phyloP scores from a whole-genome alignment of 1,140 invertebrate species.

The Pristionchus pacificus region DNA sequence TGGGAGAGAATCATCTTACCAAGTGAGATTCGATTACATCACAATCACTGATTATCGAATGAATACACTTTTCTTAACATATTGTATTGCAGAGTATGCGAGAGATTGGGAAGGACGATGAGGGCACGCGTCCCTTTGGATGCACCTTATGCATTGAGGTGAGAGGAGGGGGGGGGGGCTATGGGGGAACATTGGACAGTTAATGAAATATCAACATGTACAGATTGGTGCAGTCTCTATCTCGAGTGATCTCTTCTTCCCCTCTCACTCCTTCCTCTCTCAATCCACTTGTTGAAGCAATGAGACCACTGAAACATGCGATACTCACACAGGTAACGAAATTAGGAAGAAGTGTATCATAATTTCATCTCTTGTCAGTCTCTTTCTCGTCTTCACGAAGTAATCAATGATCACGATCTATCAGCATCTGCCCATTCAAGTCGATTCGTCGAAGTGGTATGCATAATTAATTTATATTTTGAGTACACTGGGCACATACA shows the following conservation, averaged over 20 bases:
- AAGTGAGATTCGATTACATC: constrained; percentile 46
- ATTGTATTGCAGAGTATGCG: constrained; percentile 39
- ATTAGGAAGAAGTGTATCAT: not conserved
- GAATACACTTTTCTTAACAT: constrained; percentile 37
- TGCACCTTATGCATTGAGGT: constrained; percentile 8
- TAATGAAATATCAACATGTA: constrained; percentile 9
- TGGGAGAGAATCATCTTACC: constrained; percentile 41
- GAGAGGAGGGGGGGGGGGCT: constrained; percentile 19
- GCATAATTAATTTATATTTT: too few relatives aligned
- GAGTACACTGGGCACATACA: too few relatives aligned
- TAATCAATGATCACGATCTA: constrained; percentile 45
- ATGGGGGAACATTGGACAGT: constrained; percentile 19
- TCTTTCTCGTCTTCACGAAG: constrained; percentile 33
- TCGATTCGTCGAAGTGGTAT: constrained; percentile 26
- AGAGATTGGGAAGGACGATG: constrained; percentile 2
- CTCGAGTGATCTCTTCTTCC: constrained; percentile 39
- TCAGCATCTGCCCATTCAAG: constrained; percentile 21
- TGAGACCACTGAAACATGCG: not conserved
- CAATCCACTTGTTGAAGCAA: constrained; percentile 32
- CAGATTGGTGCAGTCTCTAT: constrained; percentile 42
- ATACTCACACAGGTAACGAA: not conserved
- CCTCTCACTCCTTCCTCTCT: constrained; percentile 35
- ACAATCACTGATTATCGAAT: constrained; percentile 33
- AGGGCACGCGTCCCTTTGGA: constrained; percentile 21
- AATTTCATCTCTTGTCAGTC: constrained; percentile 38